Conservation (phyloP, 2,113 vertebrate species). For the Equus quagga region DNA sequence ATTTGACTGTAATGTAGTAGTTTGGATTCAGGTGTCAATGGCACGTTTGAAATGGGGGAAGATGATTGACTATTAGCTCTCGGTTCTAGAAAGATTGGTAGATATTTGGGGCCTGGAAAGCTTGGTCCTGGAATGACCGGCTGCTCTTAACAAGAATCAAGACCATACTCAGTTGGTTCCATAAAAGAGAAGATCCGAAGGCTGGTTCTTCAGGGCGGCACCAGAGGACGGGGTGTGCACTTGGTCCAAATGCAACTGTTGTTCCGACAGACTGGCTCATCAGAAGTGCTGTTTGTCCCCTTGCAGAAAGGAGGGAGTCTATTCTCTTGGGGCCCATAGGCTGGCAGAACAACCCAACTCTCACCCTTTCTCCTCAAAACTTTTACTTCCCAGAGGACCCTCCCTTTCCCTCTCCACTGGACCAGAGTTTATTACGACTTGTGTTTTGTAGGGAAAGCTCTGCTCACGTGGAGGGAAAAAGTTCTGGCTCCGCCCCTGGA, state of each 20-base stretch:
- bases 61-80: background rate
- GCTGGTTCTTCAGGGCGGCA: background rate
- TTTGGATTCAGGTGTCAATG: background rate
- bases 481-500: background rate
- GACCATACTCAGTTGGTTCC: background rate
- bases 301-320: background rate
- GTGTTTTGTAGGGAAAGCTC: background rate
- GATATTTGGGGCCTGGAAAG: background rate
- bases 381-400: background rate
- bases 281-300: background rate
- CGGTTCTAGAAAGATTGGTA: background rate
- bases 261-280: background rate
- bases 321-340: background rate
- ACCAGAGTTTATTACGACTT: no score
- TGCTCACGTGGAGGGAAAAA: background rate
- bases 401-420: background rate
- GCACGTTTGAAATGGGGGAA: background rate
- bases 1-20: background rate
- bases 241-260: background rate
- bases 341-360: background rate
- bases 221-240: background rate
- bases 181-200: background rate
- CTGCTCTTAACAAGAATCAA: background rate
- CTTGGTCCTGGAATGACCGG: background rate
- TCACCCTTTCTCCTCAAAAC: background rate